Base-by-base conservation (phyloP, 2,888 invertebrate species). In the Eristalinus aeneus region DNA sequence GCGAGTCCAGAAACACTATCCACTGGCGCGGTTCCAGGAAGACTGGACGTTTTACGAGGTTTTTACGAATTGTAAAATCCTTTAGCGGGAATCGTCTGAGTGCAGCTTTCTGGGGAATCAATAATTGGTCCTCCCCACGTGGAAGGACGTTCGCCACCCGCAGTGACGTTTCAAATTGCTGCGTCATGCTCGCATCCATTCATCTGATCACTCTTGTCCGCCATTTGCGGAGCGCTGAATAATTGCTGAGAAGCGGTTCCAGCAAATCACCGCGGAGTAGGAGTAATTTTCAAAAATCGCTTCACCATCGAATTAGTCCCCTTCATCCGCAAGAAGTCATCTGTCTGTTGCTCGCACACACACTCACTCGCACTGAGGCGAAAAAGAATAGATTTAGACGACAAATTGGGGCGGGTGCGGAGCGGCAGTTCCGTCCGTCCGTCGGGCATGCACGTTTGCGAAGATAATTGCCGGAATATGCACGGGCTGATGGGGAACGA, bases 261-360 rank as follows among this genome's bases (percentile, higher is more conserved):
- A 74, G 86, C 82, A 82, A 86, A 86, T 86, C 86, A 86, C 86
- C 69, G 82, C 69, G 74, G 77, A 86, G 73, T 74, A 74, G 54
- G 73, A 86, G 82, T 82, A 77, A 86, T 82, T 85, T 86, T 86
- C 77, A 82, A 86, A 82, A 86, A 82, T 82, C 86, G 82, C 78
- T 86, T 73, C 81, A 80, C 78, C 80, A 85, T 81, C 85, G 75
- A 85, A 85, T 85, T 85, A 85, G 85, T 85, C 71, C 80, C 61
- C 72, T 85, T 86, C 82, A 86, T 64, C 82, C 86, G 77, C 82
- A 86, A 82, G 82, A 65, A 82, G 82, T 71, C 23, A 36, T 68
- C 56, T 61, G 64, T 73, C 76, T 73, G 77, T 73, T 69, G 73
- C 69, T 74, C 12, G 32, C 39, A 46, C 54, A 53, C 63, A 58